Conservation (phyloP, 2,113 vertebrate species). For the Chaetura pelagica region DNA sequence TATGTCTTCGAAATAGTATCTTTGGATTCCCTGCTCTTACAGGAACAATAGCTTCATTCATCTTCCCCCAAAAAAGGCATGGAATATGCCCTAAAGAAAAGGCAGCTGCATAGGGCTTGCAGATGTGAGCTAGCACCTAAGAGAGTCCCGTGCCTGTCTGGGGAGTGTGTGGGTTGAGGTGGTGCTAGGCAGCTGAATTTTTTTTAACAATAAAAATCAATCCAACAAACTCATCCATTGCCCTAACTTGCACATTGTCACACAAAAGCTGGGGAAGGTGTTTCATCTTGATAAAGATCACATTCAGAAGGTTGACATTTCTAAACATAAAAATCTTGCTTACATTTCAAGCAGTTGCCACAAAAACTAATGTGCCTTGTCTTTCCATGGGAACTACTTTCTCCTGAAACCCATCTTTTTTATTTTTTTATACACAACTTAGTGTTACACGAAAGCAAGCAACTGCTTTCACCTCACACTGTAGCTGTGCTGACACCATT, state of each 20-base stretch:
- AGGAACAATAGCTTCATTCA: not conserved
- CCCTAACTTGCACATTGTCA: not conserved
- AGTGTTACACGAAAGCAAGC: not conserved
- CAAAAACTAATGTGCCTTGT: not conserved
- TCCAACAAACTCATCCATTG: not conserved
- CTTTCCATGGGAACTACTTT: not conserved
- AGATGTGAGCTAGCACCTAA: not conserved
- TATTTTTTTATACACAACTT: not conserved
- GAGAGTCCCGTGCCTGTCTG: not conserved
- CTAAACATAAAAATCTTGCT: not conserved
- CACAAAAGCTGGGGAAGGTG: not conserved
- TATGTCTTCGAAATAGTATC: not conserved
- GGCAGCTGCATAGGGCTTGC: not conserved
- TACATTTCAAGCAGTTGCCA: not conserved
- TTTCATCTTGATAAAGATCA: not conserved
- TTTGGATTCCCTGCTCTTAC: not conserved
- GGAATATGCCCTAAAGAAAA: not conserved
- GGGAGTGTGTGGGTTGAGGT: not conserved
- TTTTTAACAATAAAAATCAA: not conserved
- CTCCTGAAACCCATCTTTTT: not conserved
- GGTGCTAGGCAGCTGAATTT: not conserved
- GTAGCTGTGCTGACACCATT: not conserved
- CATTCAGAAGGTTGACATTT: not conserved
- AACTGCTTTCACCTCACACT: not conserved
- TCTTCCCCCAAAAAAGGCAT: not conserved